A percentile compares a stretch with the other conserved stretches of the same genome.
phyloP scores from a whole-genome alignment of 2,797 vertebrate genomes.

The Brachymystax lenok region DNA sequence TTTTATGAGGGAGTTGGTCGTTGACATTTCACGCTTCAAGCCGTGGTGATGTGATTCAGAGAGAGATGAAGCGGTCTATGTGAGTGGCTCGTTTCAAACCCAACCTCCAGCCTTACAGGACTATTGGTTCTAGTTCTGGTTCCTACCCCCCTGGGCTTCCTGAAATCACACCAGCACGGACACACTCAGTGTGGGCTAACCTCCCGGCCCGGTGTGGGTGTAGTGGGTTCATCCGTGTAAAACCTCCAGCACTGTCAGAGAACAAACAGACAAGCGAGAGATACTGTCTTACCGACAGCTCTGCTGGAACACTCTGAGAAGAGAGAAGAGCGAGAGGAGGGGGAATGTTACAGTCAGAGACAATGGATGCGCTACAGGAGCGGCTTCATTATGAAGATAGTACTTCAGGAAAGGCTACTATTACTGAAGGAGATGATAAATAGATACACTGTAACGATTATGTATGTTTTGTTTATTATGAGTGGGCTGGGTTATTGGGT shows the following conservation, averaged over 20 bases:
- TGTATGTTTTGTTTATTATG: constrained; percentile 46
- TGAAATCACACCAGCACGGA: constrained; percentile 62
- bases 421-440: constrained; percentile 4
- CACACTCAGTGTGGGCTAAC: constrained; percentile 49
- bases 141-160: constrained; percentile 48
- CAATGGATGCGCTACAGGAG: background rate
- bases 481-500: constrained; percentile 10
- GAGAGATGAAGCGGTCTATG: constrained; percentile 55
- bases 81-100: constrained; percentile 49
- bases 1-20: constrained; percentile 46
- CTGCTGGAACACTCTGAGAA: constrained; percentile 29
- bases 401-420: background rate
- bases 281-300: constrained; percentile 34
- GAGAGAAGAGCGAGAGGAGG: constrained; percentile 5
- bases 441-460: constrained; percentile 42
- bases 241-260: constrained; percentile 62
- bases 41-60: constrained; percentile 54
- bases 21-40: constrained; percentile 59
- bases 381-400: background rate
- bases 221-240: constrained; percentile 41
- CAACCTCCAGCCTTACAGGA: constrained; percentile 24
- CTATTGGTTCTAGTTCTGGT: constrained; percentile 56
- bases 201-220: constrained; percentile 1
- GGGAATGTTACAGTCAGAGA: constrained; percentile 24
- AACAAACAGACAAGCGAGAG: constrained; percentile 65